Evolutionary conservation across 1,140 invertebrate genomes (phyloP), one percentile per base, ranked within the genome.

Genomic region (Listronotus oregonensis): DNA sequence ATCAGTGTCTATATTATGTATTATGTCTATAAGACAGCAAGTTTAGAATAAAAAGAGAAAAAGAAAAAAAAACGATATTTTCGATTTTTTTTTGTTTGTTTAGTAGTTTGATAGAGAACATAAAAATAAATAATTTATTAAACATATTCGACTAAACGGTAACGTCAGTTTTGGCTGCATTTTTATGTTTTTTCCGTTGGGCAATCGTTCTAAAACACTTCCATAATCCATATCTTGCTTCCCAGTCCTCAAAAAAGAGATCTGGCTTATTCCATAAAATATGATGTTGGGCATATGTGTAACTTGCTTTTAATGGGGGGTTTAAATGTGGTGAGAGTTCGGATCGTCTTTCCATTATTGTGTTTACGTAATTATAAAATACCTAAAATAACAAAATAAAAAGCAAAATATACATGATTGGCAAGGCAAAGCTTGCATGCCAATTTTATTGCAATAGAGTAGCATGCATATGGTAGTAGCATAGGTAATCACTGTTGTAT

Each of bases 191-290:
- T 18, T 66, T 67, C 43, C 40, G 46, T 14, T 61, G 32, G 10
- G 34, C 12, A n/a, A 54, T 50, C 5, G 50, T 64, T 56, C 61
- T 46, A 69, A 87, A 87, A 68, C 82, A 81, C 74, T 84, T 86
- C 85, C 85, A 86, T 3, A 87, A 69, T 5, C 84, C 85, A 57
- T 84, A 87, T 37, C 86, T 76, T 3, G 83, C 78, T 66, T 86
- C 84, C 85, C 85, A 86, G 67, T 87, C 85, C 21, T 85, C 80
- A 31, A 86, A 85, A 70, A 85, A 86, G 0, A 87, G 66, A 7
- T 85, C 83, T 0, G 84, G 80, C 43, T 87, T 86, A 67, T 85
- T 81, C 84, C 84, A 86, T 0, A 82, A 76, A 9, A 85, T 77
- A 52, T 86, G 82, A 69, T 86, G 81, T 6, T 80, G 73, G 0